Evolutionary conservation across 1,140 invertebrate species (phyloP).

Genomic region (Tyrophagus putrescentiae): DNA sequence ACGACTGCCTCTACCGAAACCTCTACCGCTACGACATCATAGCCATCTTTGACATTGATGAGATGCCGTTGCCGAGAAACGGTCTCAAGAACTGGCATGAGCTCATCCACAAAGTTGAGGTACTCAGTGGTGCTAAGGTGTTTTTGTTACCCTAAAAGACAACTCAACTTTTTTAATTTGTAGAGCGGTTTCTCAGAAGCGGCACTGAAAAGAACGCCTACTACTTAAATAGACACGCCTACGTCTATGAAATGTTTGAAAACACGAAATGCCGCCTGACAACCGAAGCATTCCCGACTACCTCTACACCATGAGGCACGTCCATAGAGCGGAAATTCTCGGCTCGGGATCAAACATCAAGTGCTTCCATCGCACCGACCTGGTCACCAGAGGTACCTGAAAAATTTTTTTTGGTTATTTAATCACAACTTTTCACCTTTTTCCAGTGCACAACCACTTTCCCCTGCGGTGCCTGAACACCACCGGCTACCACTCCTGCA

Average conservation of each 20-base stretch:
- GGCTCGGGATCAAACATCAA: slow-evolving; percentile 82
- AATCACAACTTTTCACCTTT: too few species aligned
- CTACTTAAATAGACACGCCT: neutral
- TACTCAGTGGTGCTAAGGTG: too few species aligned
- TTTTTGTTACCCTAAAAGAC: too few species aligned
- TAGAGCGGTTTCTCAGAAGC: neutral
- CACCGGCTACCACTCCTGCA: neutral
- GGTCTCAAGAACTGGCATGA: neutral
- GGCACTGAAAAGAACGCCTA: neutral
- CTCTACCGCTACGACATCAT: slow-evolving; percentile 66
- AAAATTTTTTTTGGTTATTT: too few species aligned
- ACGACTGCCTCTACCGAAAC: slow-evolving; percentile 75
- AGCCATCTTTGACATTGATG: slow-evolving; percentile 70
- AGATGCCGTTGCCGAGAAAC: slow-evolving; percentile 58
- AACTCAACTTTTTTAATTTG: neutral
- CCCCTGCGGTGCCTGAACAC: slow-evolving; percentile 68
- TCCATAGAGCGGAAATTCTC: slow-evolving; percentile 69
- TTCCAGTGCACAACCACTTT: slow-evolving; percentile 81
- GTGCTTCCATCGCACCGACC: slow-evolving; percentile 77
- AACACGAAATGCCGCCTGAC: neutral
- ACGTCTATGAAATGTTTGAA: slow-evolving; percentile 23
- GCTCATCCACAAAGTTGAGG: slow-evolving; percentile 8
- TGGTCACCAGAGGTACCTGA: too few species aligned
- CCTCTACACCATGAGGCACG: slow-evolving; percentile 84
- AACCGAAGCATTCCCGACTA: slow-evolving; percentile 56